These are phyloP conservation scores for Mercenaria mercenaria DNA, from an alignment of 1,140 invertebrate genomes.

Conservation along the genomic window DNA sequence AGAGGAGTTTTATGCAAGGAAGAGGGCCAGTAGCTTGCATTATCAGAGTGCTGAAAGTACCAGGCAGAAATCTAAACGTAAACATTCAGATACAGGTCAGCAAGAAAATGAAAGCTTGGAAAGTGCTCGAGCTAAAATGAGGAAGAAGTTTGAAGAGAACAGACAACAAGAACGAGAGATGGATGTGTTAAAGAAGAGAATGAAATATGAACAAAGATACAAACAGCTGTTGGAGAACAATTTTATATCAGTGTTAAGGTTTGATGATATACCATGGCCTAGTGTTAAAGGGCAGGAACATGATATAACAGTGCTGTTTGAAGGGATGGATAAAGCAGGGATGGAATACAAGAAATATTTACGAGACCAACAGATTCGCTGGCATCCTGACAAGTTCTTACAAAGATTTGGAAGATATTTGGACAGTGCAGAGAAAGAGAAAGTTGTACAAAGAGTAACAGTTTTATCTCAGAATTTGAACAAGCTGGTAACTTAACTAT, in stretches of 20 bases:
- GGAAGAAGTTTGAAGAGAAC: conserved; percentile 71
- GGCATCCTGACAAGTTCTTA: conserved; percentile 84
- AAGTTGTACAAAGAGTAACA: conserved; percentile 79
- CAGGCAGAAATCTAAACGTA: conserved; percentile 43
- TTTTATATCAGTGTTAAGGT: conserved; percentile 42
- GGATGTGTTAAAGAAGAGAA: conserved; percentile 60
- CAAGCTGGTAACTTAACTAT: conserved; percentile 51
- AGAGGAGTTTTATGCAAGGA: conserved; percentile 54
- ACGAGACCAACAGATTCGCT: conserved; percentile 78
- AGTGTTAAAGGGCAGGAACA: conserved; percentile 59
- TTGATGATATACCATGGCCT: conserved; percentile 81
- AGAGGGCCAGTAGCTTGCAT: conserved; percentile 28
- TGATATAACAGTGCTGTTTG: conserved; percentile 74
- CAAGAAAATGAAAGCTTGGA: conserved; percentile 18
- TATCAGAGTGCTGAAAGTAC: conserved; percentile 21
- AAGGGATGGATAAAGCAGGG: conserved; percentile 63
- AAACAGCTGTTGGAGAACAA: conserved; percentile 35
- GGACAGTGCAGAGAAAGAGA: conserved; percentile 70
- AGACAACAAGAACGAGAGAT: conserved; percentile 51
- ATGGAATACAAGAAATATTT: conserved; percentile 76
- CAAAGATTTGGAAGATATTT: conserved; percentile 79
- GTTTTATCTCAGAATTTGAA: conserved; percentile 81
- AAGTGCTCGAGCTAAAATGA: conserved; percentile 65
- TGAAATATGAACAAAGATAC: conserved; percentile 71
- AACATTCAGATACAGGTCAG: conserved; percentile 28